These are phyloP conservation scores for Zoanthus sociatus DNA, from an alignment of 92 coral and sea anemone genomes.

Conservation along the genomic window DNA sequence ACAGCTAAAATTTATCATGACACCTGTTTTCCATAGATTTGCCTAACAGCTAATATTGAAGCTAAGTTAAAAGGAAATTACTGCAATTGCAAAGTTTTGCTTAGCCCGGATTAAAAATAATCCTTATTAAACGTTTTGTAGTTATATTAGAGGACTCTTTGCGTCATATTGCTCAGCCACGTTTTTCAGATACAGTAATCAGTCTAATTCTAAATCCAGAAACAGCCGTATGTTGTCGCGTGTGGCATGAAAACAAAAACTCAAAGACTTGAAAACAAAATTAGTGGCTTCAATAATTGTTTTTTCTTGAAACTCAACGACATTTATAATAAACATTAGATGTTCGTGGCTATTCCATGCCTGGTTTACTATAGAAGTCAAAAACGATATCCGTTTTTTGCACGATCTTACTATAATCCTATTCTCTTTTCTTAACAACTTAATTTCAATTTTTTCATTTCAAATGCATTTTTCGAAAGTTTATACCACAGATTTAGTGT, in stretches of 20 bases:
- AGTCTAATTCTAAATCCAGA: neutral
- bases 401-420: neutral
- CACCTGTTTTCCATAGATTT: neutral
- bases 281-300: neutral
- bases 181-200: neutral
- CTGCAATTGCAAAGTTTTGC: neutral
- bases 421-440: neutral
- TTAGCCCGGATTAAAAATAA: slow-evolving; percentile 14
- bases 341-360: neutral
- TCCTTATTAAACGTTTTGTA: slow-evolving; percentile 29
- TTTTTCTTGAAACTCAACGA: neutral
- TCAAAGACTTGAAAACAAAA: neutral
- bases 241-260: neutral
- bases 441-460: neutral
- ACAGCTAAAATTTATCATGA: neutral
- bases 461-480: neutral
- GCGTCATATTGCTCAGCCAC: neutral
- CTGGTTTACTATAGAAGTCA: neutral
- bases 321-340: neutral
- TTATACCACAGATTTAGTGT: slow-evolving; percentile 9
- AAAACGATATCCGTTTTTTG: neutral
- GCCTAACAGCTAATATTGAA: neutral
- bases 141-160: neutral
- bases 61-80: neutral
- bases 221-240: neutral